Evolutionary conservation across 2,113 vertebrate genomes (phyloP), one percentile per base, ranked within the genome.

Genomic region (Nyctibius bracteatus): DNA sequence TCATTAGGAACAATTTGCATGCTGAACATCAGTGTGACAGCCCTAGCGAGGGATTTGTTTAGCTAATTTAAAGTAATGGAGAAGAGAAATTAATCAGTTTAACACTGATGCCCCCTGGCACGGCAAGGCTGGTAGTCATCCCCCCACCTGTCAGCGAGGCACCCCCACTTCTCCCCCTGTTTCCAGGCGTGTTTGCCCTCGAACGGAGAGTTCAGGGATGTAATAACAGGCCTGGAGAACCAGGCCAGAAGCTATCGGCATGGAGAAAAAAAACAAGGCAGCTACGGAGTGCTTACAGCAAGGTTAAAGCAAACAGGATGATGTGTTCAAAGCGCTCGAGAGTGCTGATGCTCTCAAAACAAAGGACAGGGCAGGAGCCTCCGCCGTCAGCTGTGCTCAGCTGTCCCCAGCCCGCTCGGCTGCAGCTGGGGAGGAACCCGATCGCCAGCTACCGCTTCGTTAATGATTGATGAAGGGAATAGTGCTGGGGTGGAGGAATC

Each of bases 1-100:
- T 98, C 97, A 95, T 98, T 98, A 98, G 94, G 61, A 97, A 49
- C 86, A 88, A 97, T 97, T 98, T 98, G 95, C 97, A 97, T 97
- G 97, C 71, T 21, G 94, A 97, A 86, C 95, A 94, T 98, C 96
- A 94, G 52, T 24, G 61, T 97, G 98, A 98, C 97, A 98, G 97
- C 84, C 92, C 74, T 90, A 97, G 96, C 33, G 0, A 97, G 97
- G 97, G 96, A 98, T 98, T 98, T 97, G 97, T 97, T 98, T 97
- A 97, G 94, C 94, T 98, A 95, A 96, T 98, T 98, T 97, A 88
- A 82, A 91, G 94, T 96, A 97, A 97, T 95, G 94, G 97, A 98
- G 93, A 97, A 94, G 96, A 97, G 95, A 94, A 96, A 98, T 98
- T 97, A 97, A 98, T 98, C 96, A 91, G 86, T 95, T 90, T 79